Evolutionary conservation across 37 sponge, comb jelly and placozoan genomes (phyloP).

Genomic region (Agelas oroides): DNA sequence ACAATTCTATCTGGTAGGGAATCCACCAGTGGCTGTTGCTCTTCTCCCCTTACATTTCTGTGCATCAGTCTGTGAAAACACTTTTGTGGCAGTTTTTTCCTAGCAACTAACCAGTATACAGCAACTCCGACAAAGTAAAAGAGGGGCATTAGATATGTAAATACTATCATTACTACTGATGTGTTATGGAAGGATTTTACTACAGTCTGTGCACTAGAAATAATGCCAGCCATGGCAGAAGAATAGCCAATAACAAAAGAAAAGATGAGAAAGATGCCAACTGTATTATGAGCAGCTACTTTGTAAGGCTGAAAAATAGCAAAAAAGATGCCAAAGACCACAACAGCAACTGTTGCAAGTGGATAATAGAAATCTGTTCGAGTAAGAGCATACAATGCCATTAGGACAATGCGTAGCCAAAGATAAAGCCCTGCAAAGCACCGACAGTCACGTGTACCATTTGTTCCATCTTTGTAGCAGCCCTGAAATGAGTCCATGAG

Average conservation of each 20-base stretch:
- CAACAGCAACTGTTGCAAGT: neutral
- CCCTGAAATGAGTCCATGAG: constrained; percentile 12
- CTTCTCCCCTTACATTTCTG: neutral
- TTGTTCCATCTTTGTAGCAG: neutral
- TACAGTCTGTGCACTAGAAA: neutral
- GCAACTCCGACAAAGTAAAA: neutral
- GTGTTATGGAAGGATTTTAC: neutral
- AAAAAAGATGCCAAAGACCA: neutral
- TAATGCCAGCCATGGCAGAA: neutral
- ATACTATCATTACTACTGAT: neutral
- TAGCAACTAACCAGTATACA: neutral
- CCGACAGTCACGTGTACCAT: neutral
- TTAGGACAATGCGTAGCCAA: neutral
- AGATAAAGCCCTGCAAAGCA: constrained; percentile 9
- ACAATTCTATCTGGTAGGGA: neutral
- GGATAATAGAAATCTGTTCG: neutral
- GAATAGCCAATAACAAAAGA: neutral
- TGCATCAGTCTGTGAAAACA: neutral
- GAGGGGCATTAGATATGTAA: neutral
- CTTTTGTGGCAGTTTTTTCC: neutral
- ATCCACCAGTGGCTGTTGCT: neutral
- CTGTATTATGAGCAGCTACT: too few relatives aligned
- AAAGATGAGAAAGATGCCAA: neutral
- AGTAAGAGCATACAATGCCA: constrained; percentile 24
- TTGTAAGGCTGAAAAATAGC: neutral